Percentiles rank a stretch among this genome's conserved stretches.
These are phyloP conservation scores for Bergia puertoricense DNA, from an alignment of 92 coral and sea anemone genomes.

Conservation along the genomic window DNA sequence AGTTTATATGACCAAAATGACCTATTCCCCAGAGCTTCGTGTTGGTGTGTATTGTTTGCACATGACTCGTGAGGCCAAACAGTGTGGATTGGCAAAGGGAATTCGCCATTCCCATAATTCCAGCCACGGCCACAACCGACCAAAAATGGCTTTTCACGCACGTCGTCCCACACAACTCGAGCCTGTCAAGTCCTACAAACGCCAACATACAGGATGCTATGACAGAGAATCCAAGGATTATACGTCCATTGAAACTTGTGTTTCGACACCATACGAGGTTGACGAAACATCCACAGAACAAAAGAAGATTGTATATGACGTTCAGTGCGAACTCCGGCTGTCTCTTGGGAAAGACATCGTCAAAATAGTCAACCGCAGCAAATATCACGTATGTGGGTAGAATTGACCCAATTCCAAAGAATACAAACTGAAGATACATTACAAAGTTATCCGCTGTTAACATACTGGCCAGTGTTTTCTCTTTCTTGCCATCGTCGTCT, in stretches of 20 bases:
- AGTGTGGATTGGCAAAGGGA: slow-evolving; percentile 91
- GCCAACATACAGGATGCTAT: slow-evolving; percentile 81
- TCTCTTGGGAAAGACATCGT: slow-evolving; percentile 79
- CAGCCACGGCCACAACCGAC: slow-evolving; percentile 81
- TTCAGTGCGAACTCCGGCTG: slow-evolving; percentile 88
- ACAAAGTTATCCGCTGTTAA: slow-evolving; percentile 63
- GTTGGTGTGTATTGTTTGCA: no score
- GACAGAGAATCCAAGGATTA: slow-evolving; percentile 69
- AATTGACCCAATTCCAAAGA: slow-evolving; percentile 87
- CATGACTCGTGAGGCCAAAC: slow-evolving; percentile 89
- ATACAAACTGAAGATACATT: slow-evolving; percentile 88
- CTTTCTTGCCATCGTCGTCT: slow-evolving; percentile 58
- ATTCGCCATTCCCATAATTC: slow-evolving; percentile 80
- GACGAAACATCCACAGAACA: slow-evolving; percentile 87
- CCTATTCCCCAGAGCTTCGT: no score
- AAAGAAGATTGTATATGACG: slow-evolving; percentile 79
- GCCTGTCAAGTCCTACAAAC: slow-evolving; percentile 75
- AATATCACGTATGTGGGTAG: slow-evolving; percentile 83
- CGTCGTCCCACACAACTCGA: slow-evolving; percentile 82
- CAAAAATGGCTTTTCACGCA: slow-evolving; percentile 81
- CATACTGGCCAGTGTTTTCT: slow-evolving; percentile 72
- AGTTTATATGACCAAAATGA: no score
- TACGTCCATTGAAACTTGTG: slow-evolving; percentile 85
- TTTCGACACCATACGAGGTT: slow-evolving; percentile 91
- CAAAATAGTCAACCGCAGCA: slow-evolving; percentile 90